Evolutionary conservation across 2,797 vertebrate genomes (phyloP).

Genomic region (Darevskia nairensis): DNA sequence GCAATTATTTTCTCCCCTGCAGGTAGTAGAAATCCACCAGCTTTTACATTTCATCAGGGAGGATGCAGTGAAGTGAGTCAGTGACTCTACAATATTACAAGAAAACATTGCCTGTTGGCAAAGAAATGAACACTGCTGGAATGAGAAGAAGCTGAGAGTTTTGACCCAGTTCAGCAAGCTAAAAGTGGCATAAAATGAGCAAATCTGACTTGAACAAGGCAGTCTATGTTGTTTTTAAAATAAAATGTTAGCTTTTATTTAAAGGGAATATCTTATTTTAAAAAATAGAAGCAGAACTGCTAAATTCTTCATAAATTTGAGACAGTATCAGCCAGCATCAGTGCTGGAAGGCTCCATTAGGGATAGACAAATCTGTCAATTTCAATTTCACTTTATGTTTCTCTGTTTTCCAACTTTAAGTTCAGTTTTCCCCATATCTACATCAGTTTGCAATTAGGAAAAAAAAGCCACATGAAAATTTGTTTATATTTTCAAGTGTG

Average conservation of each 20-base stretch:
- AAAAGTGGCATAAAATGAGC: neutral
- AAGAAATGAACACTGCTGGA: neutral
- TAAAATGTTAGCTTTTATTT: neutral
- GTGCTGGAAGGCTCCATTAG: neutral
- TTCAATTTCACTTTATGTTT: too few species aligned
- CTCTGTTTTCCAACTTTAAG: too few species aligned
- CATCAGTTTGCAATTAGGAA: too few species aligned
- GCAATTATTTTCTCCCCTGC: neutral
- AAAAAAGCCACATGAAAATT: too few species aligned
- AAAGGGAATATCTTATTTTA: neutral
- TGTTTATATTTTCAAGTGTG: too few species aligned
- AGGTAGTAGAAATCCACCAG: slow-evolving; percentile 1
- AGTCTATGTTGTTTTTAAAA: neutral
- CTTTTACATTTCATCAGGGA: slow-evolving; percentile 18
- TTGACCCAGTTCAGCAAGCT: neutral
- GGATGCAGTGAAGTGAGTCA: neutral
- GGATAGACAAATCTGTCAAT: too few species aligned
- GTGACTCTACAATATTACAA: neutral
- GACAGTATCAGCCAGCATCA: neutral
- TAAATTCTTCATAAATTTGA: neutral
- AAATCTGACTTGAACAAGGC: neutral
- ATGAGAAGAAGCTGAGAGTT: neutral
- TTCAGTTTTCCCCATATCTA: too few species aligned
- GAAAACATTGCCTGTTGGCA: neutral
- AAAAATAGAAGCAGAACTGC: neutral